Conservation (phyloP, 2,113 vertebrate species). For the Asarcornis scutulata region DNA sequence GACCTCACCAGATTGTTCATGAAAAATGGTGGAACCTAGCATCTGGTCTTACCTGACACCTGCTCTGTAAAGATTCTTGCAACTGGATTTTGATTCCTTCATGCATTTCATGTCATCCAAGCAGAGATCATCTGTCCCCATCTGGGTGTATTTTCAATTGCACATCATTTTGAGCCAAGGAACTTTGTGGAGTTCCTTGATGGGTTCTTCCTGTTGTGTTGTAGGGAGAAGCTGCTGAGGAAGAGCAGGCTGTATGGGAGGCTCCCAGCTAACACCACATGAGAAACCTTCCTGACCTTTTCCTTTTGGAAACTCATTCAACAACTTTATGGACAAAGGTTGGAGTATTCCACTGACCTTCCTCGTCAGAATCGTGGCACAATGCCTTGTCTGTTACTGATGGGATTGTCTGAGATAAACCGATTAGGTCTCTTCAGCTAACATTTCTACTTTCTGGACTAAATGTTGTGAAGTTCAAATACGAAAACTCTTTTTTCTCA, state of each 20-base stretch:
- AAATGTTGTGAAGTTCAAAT: background rate
- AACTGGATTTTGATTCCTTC: rapidly evolving
- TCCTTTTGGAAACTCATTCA: background rate
- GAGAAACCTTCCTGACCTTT: background rate
- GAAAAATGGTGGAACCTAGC: background rate
- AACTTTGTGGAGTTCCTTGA: background rate
- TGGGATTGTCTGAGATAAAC: background rate
- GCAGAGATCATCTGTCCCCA: background rate
- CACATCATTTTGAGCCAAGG: background rate
- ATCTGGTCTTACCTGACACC: background rate
- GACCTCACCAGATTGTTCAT: background rate
- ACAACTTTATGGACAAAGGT: background rate
- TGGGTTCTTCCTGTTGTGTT: background rate
- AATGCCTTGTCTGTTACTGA: background rate
- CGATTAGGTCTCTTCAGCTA: background rate
- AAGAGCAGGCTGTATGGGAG: background rate
- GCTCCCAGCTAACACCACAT: background rate
- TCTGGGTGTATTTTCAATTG: background rate
- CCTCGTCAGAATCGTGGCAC: background rate
- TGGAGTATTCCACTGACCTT: background rate
- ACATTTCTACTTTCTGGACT: background rate
- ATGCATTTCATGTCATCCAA: background rate
- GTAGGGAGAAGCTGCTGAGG: background rate
- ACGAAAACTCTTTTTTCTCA: background rate
- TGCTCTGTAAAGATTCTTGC: background rate